Base-by-base conservation (phyloP, 2,888 invertebrate genomes). In the Scaptomyza cyrtandrae region DNA sequence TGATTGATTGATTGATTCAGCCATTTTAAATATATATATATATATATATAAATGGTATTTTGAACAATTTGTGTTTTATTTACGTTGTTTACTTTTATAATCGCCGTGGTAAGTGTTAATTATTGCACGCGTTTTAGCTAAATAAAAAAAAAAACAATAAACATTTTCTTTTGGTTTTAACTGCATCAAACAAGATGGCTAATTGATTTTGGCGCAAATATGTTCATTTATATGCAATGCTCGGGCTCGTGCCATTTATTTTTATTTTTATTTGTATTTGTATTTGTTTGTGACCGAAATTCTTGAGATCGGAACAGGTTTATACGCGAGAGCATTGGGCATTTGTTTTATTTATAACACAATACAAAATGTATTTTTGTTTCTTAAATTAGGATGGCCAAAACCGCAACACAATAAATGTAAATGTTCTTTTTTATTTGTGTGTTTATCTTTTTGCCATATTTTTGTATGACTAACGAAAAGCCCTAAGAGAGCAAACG, bases 1-100 rank as follows among this genome's bases (percentile, higher is more conserved):
- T 6, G 75, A n/a, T n/a, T n/a, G n/a, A n/a, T n/a, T 73, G 57
- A 82, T 67, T 71, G 88, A 73, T 72, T 89, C 88, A 31, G 89
- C 84, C 86, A 87, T 87, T 64, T 82, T 82, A 46, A 16, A 2
- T 24, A 31, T 41, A 4, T n/a, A 2, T 50, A 24, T 45, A 13
- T 44, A 6, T 48, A 31, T 49, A n/a, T n/a, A n/a, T n/a, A n/a
- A n/a, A n/a, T n/a, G n/a, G n/a, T n/a, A 39, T 70, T 46, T 57
- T 49, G 48, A 57, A 73, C 69, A 55, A 53, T 41, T 52, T 46
- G n/a, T 65, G 39, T 67, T 62, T 65, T 63, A 59, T 78, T 71
- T 48, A 63, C 56, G 54, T 49, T 78, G 50, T 62, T 65, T 59
- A 53, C 16, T 37, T 33, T 44, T 62, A 33, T 45, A 44, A 35